Evolutionary conservation across 2,797 vertebrate genomes (phyloP), one percentile per base, ranked within the genome.

Genomic region (Amniataba percoides): DNA sequence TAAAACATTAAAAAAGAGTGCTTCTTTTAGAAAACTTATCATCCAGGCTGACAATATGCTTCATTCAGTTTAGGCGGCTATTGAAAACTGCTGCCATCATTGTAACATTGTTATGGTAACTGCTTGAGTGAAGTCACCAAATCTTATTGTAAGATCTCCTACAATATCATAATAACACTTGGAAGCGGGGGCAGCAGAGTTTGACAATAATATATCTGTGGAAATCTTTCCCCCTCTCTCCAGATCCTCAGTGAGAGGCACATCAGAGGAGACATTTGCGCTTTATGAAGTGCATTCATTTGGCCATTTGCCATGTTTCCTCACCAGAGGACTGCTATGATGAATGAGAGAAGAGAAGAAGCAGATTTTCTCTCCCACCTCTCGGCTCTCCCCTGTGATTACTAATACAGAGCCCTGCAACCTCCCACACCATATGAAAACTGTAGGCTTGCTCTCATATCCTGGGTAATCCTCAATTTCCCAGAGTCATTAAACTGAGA

Each of bases 231-330:
- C 92, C 89, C 92, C 90, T 86, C 92, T 92, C 89, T 89, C 79
- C 89, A 90, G 90, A 91, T 93, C 91, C 92, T 93, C 92, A 82
- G 90, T 90, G 94, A 94, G 92, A 93, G 90, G 91, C 89, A 94
- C 93, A 94, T 94, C 93, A 94, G 92, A 94, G 94, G 91, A 94
- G 94, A 94, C 94, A 94, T 94, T 94, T 93, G 92, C 89, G 92
- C 93, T 94, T 94, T 94, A 94, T 94, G 93, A 94, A 94, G 94
- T 94, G 93, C 92, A 94, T 94, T 94, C 93, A 94, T 94, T 94
- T 94, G 94, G 94, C 94, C 92, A 93, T 94, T 94, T 94, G 92
- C 94, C 94, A 94, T 94, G 93, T 94, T 94, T 94, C 93, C 94
- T 94, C 93, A 94, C 94, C 90, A 94, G 94, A 94, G 94, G 94